These are phyloP conservation scores for Blastomussa wellsi DNA, from an alignment of 92 coral and sea anemone species.

Conservation along the genomic window DNA sequence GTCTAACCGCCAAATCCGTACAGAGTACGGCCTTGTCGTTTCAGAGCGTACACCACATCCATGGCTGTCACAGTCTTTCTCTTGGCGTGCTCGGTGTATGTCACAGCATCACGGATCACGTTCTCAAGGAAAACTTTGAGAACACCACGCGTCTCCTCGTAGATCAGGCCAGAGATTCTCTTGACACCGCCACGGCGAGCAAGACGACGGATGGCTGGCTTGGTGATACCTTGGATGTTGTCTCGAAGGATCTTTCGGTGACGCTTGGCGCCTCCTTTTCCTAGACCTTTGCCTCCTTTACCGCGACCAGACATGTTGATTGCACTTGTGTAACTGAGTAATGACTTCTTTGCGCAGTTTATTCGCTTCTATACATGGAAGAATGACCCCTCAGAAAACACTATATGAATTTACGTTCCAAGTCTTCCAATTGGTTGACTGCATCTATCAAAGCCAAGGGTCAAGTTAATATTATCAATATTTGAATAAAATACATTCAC, in stretches of 20 bases:
- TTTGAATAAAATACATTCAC: neutral
- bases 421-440: slow-evolving; percentile 3
- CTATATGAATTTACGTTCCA: neutral
- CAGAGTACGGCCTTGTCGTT: slow-evolving; percentile 87
- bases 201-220: slow-evolving; percentile 96
- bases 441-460: neutral
- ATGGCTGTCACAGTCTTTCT: slow-evolving; percentile 90
- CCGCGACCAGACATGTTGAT: slow-evolving; percentile 81
- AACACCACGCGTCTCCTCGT: slow-evolving; percentile 91
- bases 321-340: neutral
- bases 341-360: neutral
- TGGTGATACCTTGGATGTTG: slow-evolving; percentile 93
- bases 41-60: slow-evolving; percentile 90
- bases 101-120: slow-evolving; percentile 96
- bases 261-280: slow-evolving; percentile 98
- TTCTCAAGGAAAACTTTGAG: slow-evolving; percentile 95
- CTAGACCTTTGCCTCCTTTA: slow-evolving; percentile 93
- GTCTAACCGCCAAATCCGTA: slow-evolving; percentile 82
- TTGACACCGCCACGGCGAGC: slow-evolving; percentile 95
- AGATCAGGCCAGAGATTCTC: slow-evolving; percentile 91
- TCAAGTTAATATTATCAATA: neutral
- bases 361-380: neutral
- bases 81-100: slow-evolving; percentile 94
- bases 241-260: slow-evolving; percentile 94
- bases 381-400: slow-evolving; percentile 27